These are phyloP conservation scores for Clivina fossor DNA, from an alignment of 2,888 invertebrate species.

Conservation along the genomic window DNA sequence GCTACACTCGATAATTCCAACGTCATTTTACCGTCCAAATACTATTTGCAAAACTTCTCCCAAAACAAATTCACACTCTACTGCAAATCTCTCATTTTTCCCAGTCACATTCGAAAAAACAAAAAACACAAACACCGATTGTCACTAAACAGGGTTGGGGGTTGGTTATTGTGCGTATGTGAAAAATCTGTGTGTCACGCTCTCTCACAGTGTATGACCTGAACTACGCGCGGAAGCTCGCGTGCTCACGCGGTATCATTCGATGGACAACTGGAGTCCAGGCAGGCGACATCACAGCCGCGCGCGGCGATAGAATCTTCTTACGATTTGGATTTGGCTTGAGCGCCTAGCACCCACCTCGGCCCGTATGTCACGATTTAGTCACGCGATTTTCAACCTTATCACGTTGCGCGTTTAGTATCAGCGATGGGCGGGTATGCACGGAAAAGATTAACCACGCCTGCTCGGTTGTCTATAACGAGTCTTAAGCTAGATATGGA, in stretches of 20 bases:
- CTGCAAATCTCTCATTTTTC: background rate
- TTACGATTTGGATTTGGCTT: too few relatives aligned
- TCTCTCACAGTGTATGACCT: background rate
- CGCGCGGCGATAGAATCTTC: too few relatives aligned
- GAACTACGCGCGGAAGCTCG: background rate
- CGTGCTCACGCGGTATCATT: slow-evolving; percentile 17
- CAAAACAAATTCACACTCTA: background rate
- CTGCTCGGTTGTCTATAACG: slow-evolving; percentile 8
- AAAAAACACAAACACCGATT: too few relatives aligned
- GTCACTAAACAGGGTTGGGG: too few relatives aligned
- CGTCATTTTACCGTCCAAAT: slow-evolving; percentile 47
- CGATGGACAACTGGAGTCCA: slow-evolving; percentile 15
- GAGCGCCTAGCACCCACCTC: slow-evolving; percentile 18
- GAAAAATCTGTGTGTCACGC: slow-evolving; percentile 8
- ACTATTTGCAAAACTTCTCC: background rate
- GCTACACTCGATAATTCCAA: slow-evolving; percentile 65
- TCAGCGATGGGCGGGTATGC: slow-evolving; percentile 15
- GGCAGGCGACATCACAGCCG: background rate
- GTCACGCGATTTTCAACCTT: slow-evolving; percentile 37
- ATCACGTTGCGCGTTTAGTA: slow-evolving; percentile 17
- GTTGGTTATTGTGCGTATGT: too few relatives aligned
- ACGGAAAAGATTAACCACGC: slow-evolving; percentile 24
- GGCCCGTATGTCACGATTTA: slow-evolving; percentile 13
- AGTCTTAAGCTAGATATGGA: slow-evolving; percentile 20
- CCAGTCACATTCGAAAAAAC: too few relatives aligned